Evolutionary conservation across 2,113 vertebrate species (phyloP).

Genomic region (Ivindomyrus marchei): DNA sequence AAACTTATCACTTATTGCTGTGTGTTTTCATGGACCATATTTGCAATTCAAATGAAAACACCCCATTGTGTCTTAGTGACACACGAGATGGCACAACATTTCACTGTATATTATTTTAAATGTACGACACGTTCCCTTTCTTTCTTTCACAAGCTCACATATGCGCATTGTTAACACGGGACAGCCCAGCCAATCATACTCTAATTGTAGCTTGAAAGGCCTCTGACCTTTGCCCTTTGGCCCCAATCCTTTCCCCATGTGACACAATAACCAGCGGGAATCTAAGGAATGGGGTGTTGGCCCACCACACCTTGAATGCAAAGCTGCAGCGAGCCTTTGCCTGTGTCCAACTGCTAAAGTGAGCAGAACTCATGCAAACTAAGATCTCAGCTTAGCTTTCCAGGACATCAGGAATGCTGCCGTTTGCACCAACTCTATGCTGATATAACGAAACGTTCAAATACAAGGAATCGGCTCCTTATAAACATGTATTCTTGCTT

Average conservation of each 20-base stretch:
- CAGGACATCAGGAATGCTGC: neutral
- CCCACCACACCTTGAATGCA: neutral
- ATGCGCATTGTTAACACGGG: neutral
- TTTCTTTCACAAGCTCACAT: neutral
- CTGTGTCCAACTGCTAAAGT: neutral
- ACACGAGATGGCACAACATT: neutral
- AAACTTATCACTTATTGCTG: neutral
- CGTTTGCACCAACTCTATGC: neutral
- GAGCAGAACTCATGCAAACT: neutral
- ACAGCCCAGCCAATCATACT: neutral
- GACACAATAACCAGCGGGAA: neutral
- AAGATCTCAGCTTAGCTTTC: neutral
- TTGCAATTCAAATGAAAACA: neutral
- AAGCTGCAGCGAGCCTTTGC: neutral
- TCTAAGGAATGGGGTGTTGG: slow-evolving; percentile 16
- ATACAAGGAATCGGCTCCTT: neutral
- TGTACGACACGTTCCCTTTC: neutral
- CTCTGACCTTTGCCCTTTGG: neutral
- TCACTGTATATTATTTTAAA: neutral
- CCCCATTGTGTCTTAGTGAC: neutral
- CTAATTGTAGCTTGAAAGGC: neutral
- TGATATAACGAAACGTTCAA: neutral
- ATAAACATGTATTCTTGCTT: neutral
- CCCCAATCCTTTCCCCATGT: neutral
- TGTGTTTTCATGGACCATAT: neutral